Evolutionary conservation across 2,888 invertebrate species (phyloP).

Genomic region (Serripes groenlandicus): DNA sequence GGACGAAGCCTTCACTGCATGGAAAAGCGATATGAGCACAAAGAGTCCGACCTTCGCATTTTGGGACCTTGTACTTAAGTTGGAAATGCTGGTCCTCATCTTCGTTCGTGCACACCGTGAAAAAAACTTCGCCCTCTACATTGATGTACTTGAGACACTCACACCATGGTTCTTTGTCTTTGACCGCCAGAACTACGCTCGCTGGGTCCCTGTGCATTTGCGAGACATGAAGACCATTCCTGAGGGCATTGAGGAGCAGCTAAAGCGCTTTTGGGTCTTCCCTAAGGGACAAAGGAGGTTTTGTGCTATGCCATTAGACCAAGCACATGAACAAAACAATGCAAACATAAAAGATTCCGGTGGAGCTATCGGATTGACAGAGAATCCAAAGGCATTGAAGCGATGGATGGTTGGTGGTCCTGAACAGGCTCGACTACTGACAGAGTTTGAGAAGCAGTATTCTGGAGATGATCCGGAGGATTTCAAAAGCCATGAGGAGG

Average conservation of each 20-base stretch:
- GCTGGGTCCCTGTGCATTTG: slow-evolving; percentile 70
- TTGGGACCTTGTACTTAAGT: background rate
- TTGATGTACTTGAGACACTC: slow-evolving; percentile 23
- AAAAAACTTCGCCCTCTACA: slow-evolving; percentile 47
- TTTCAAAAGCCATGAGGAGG: background rate
- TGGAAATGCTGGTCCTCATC: slow-evolving; percentile 18
- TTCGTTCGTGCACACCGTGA: slow-evolving; percentile 41
- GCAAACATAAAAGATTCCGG: slow-evolving; percentile 68
- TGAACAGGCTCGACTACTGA: slow-evolving; percentile 33
- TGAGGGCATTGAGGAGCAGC: slow-evolving; percentile 46
- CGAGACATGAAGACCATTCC: slow-evolving; percentile 63
- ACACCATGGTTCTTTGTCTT: slow-evolving; percentile 47
- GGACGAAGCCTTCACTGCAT: slow-evolving; percentile 4
- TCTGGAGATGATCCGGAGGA: background rate
- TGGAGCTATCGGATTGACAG: slow-evolving; percentile 66
- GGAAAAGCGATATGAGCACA: background rate
- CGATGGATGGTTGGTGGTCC: slow-evolving; percentile 73
- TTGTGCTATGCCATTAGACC: slow-evolving; percentile 67
- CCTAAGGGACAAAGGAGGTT: slow-evolving; percentile 63
- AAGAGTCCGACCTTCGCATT: slow-evolving; percentile 12
- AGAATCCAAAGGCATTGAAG: slow-evolving; percentile 57
- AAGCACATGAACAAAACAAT: slow-evolving; percentile 73
- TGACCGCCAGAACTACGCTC: slow-evolving; percentile 61
- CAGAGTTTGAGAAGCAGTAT: slow-evolving; percentile 22
- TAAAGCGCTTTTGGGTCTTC: slow-evolving; percentile 60